Evolutionary conservation across 2,888 invertebrate species (phyloP).

Genomic region (Podotricha telesiphe): DNA sequence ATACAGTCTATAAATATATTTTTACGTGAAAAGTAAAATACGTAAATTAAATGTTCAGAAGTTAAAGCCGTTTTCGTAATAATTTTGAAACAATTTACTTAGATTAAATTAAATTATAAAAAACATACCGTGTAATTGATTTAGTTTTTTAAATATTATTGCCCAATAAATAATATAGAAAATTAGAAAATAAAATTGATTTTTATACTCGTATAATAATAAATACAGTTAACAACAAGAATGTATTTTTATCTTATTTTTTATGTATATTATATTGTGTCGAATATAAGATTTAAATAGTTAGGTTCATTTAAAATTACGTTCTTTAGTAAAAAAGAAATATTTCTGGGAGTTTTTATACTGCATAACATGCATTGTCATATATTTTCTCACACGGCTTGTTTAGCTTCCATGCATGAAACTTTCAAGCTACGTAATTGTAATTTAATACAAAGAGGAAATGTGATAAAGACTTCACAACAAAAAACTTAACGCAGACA

Average conservation of each 20-base stretch:
- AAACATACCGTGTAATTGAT: too few species aligned
- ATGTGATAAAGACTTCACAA: neutral
- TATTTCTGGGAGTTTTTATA: neutral
- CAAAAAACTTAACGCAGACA: slow-evolving; percentile 8
- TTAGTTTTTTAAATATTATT: too few species aligned
- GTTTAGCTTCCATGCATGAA: slow-evolving; percentile 1
- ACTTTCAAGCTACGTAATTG: slow-evolving; percentile 7
- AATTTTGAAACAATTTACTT: too few species aligned
- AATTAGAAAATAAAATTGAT: too few species aligned
- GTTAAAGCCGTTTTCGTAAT: too few species aligned
- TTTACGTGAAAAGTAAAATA: too few species aligned
- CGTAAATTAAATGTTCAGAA: too few species aligned
- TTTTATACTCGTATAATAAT: too few species aligned
- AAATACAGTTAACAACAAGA: too few species aligned
- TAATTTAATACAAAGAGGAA: slow-evolving; percentile 14
- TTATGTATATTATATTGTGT: neutral
- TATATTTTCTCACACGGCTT: neutral
- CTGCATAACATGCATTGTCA: neutral
- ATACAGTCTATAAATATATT: neutral
- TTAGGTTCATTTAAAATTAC: neutral
- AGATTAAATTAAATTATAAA: too few species aligned
- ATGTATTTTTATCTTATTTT: neutral
- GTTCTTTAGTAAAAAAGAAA: neutral
- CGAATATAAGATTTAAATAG: neutral
- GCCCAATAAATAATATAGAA: too few species aligned